Conservation (phyloP, 1,140 invertebrate species). For the Drosophila aff. region DNA sequence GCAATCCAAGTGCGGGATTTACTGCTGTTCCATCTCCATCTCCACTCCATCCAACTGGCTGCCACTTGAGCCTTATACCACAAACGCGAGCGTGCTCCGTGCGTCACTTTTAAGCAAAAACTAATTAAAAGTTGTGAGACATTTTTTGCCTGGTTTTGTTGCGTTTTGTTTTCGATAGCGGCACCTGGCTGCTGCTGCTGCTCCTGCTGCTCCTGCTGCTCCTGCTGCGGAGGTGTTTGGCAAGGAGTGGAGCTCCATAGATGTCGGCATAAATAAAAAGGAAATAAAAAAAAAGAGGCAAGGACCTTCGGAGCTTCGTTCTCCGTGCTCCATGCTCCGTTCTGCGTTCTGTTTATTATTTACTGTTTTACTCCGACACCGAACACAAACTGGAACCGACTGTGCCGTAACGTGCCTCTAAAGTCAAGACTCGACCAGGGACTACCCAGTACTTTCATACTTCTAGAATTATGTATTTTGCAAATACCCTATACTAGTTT, state of each 20-base stretch:
- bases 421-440: neutral
- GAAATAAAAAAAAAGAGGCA: constrained; percentile 23
- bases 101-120: constrained; percentile 79
- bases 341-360: constrained; percentile 73
- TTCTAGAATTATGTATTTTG: fast-evolving
- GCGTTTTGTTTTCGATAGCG: constrained; percentile 55
- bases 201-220: neutral
- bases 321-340: constrained; percentile 48
- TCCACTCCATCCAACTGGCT: neutral
- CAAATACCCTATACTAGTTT: neutral
- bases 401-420: neutral
- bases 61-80: constrained; percentile 17
- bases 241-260: constrained; percentile 1
- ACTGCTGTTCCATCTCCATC: neutral
- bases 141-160: constrained; percentile 66
- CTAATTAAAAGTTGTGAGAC: constrained; percentile 84
- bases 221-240: constrained; percentile 3
- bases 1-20: constrained; percentile 20
- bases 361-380: constrained; percentile 65
- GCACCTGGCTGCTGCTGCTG: constrained; percentile 41
- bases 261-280: constrained; percentile 50
- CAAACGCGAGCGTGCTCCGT: constrained; percentile 44
- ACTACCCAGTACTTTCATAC: neutral
- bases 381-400: constrained; percentile 30
- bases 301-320: constrained; percentile 11